Base-by-base conservation (phyloP, 2,113 vertebrate genomes). In the Crotalus viridis region DNA sequence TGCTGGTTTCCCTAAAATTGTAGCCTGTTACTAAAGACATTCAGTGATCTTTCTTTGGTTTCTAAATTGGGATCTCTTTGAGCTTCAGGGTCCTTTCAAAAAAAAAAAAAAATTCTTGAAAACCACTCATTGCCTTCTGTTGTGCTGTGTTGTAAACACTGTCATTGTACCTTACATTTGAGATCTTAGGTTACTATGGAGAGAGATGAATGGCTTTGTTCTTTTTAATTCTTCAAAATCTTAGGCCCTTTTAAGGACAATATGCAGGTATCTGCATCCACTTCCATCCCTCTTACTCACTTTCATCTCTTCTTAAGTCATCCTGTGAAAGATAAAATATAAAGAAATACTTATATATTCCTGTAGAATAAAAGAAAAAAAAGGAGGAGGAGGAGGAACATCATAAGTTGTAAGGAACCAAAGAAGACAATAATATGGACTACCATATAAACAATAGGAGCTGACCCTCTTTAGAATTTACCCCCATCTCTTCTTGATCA, bases 11-110 rank as follows among this genome's bases (percentile, higher is more conserved):
- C 64, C 48, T 91, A 81, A 89, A 61, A 85, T 52, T 89, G 28
- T 88, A 64, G 46, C 22, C 61, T 91, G 13, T 89, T 7, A 10
- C 48, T 91, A 91, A 86, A 91, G 46, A n/a, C 26, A 87, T 87
- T 90, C 56, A 64, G 46, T 86, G 90, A 86, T 87, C 74, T 87
- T 55, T 87, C 46, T 59, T 93, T 93, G 74, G 54, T 86, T 90
- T 90, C 28, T 24, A 64, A 90, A 90, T 87, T 90, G 86, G 54
- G n/a, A 93, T 93, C 43, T 51, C 43, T 86, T 90, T 86, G 46
- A 90, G 69, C 54, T 61, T 90, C 21, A 22, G 28, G 43, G 26
- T 89, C 56, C 54, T 54, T 54, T 46, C 1, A 28, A 39, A 5
- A 57, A 43, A 28, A 57, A 33, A 39, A 9, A 81, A 17, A 19